Evolutionary conservation across 2,113 vertebrate genomes (phyloP).

Genomic region (Brevimyrus niger): DNA sequence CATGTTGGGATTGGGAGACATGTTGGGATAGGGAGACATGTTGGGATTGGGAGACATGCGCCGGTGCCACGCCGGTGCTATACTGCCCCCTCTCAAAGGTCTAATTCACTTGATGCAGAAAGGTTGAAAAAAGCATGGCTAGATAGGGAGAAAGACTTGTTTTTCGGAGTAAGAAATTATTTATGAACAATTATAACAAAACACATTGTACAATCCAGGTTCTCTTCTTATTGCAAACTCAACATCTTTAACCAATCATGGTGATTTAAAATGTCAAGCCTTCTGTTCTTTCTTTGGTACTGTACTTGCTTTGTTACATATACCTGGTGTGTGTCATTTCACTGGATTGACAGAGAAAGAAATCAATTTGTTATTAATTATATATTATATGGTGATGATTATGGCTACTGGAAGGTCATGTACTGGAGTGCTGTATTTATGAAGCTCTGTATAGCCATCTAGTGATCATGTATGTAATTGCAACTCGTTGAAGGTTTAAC

Average conservation of each 20-base stretch:
- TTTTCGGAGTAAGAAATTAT: not conserved
- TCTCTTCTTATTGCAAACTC: not conserved
- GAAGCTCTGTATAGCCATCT: conserved; percentile 22
- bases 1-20: no score
- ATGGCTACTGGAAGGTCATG: not conserved
- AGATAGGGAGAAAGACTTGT: not conserved
- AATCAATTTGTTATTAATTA: not conserved
- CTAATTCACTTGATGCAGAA: not conserved
- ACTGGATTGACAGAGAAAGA: not conserved
- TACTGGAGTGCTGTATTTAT: not conserved
- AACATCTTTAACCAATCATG: not conserved
- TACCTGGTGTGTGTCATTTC: not conserved
- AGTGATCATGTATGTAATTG: conserved; percentile 18
- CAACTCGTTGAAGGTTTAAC: not conserved
- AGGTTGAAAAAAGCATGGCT: not conserved
- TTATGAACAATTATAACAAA: not conserved
- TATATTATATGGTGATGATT: not conserved
- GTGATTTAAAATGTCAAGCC: not conserved
- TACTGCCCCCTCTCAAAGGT: not conserved
- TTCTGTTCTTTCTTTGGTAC: not conserved
- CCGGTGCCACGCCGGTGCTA: no score
- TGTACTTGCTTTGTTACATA: no score
- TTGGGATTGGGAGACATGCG: no score
- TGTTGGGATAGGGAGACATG: no score
- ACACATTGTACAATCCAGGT: not conserved